Evolutionary conservation across 2,888 invertebrate species (phyloP).

Genomic region (Acanthosepion esculentum): DNA sequence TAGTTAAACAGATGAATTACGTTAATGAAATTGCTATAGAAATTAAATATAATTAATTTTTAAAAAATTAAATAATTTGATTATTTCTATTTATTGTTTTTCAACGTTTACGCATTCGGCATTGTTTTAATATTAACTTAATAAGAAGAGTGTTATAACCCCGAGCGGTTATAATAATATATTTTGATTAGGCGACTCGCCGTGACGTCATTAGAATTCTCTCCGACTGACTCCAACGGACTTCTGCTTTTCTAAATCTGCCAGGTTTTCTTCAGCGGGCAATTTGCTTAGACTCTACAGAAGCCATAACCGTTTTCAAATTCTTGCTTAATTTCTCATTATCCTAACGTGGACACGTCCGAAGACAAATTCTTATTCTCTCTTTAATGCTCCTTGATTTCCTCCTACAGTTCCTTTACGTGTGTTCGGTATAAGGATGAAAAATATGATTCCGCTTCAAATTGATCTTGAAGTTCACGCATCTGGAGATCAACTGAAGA

Average conservation of each 20-base stretch:
- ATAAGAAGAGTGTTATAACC: conserved; percentile 55
- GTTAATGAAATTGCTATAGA: too few relatives aligned
- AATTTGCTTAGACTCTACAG: conserved; percentile 94
- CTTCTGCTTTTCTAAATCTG: conserved; percentile 96
- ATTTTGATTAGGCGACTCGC: too few relatives aligned
- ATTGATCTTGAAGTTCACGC: conserved; percentile 94
- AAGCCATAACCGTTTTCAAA: conserved; percentile 89
- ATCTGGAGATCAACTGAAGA: conserved; percentile 82
- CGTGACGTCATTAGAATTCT: conserved; percentile 77
- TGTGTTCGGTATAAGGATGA: conserved; percentile 94
- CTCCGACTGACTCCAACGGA: conserved; percentile 88
- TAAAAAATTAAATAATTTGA: too few relatives aligned
- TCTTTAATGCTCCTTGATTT: conserved; percentile 86
- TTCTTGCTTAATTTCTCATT: conserved; percentile 88
- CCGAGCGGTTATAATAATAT: conserved; percentile 69
- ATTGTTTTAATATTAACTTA: too few relatives aligned
- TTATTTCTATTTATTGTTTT: too few relatives aligned
- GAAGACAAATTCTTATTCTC: conserved; percentile 74
- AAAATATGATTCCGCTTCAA: conserved; percentile 97
- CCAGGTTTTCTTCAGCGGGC: conserved; percentile 95
- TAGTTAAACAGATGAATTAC: too few relatives aligned
- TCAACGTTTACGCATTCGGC: too few relatives aligned
- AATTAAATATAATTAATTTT: too few relatives aligned
- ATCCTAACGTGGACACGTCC: conserved; percentile 87
- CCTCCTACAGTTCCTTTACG: conserved; percentile 91